Evolutionary conservation across 2,113 vertebrate species (phyloP), one percentile per base, ranked within the genome.

Genomic region (Oncorhynchus nerka): DNA sequence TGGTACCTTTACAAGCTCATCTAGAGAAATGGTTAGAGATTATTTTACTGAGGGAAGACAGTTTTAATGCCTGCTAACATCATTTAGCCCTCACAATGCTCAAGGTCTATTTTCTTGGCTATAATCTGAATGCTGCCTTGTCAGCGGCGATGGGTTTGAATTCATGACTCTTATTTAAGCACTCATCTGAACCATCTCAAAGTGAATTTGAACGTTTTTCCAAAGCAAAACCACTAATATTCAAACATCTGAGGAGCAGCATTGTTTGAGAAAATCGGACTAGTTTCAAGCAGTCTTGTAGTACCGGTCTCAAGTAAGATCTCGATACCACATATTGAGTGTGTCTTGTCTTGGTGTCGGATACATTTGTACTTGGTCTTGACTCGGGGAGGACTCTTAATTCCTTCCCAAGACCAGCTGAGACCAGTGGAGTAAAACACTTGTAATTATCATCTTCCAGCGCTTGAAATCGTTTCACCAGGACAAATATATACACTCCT

Each of bases 1-100:
- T 48, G 34, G 39, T 75, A 19, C n/a, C 66, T 65, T 75, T 9
- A 75, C 39, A 62, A 26, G 28, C 24, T 64, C 59, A 12, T 57
- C 51, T 57, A 57, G 51, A 57, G 51, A 57, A 57, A 57, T 4
- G 51, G 51, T 57, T 57, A 0, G 51, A 57, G 12, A 57, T 57
- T 57, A 3, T 19, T 57, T 57, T 19, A 57, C 19, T 57, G 15
- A 57, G 7, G 7, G 1, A 39, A 39, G 34, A 39, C 34, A 39
- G 6, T 39, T 39, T 39, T 39, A 39, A 39, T 39, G 34, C 34
- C 16, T 19, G 51, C 19, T 4, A 16, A 16, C 15, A 19, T 57
- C 51, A 16, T 57, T 57, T 57, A 57, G 51, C 51, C 15, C 12
- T 55, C 51, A 16, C 51, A 55, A 19, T 19, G 15, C 51, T 55